A percentile compares a stretch with the other conserved stretches of the same genome.
These are phyloP conservation scores for Eupithecia inturbata DNA, from an alignment of 2,888 invertebrate species.

Conservation along the genomic window DNA sequence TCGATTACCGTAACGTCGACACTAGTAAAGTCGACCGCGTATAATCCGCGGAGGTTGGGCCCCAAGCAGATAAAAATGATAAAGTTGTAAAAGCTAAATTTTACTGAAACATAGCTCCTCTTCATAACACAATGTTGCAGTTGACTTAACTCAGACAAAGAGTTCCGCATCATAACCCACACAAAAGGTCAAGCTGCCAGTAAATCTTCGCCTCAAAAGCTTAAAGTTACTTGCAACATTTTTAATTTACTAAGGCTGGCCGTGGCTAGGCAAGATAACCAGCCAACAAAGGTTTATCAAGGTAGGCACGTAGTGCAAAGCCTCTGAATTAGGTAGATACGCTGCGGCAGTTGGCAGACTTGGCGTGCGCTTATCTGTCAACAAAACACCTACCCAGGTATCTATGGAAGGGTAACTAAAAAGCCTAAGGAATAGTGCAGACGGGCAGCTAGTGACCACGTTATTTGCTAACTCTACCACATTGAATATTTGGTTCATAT, in stretches of 20 bases:
- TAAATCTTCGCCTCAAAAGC: neutral
- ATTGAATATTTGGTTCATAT: neutral
- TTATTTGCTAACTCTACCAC: neutral
- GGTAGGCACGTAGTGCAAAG: conserved; percentile 66
- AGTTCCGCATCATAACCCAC: neutral
- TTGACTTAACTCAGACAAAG: neutral
- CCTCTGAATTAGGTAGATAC: conserved; percentile 60
- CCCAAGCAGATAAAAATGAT: neutral
- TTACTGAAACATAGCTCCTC: neutral
- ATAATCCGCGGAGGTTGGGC: neutral
- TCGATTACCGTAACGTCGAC: too few species aligned
- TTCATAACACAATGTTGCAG: neutral
- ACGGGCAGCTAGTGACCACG: conserved; percentile 48
- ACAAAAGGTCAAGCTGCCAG: neutral
- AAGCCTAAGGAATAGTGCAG: conserved; percentile 51
- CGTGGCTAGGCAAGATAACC: conserved; percentile 65
- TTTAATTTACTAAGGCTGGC: conserved; percentile 57
- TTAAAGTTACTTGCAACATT: conserved; percentile 43
- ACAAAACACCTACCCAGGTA: conserved; percentile 61
- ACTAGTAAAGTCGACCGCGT: too few species aligned
- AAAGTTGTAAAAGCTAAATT: neutral
- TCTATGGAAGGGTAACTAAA: conserved; percentile 50
- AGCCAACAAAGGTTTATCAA: conserved; percentile 72
- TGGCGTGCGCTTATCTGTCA: conserved; percentile 75
- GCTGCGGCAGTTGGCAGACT: conserved; percentile 57